Conservation (phyloP, 2,797 vertebrate genomes). For the Parambassis ranga region DNA sequence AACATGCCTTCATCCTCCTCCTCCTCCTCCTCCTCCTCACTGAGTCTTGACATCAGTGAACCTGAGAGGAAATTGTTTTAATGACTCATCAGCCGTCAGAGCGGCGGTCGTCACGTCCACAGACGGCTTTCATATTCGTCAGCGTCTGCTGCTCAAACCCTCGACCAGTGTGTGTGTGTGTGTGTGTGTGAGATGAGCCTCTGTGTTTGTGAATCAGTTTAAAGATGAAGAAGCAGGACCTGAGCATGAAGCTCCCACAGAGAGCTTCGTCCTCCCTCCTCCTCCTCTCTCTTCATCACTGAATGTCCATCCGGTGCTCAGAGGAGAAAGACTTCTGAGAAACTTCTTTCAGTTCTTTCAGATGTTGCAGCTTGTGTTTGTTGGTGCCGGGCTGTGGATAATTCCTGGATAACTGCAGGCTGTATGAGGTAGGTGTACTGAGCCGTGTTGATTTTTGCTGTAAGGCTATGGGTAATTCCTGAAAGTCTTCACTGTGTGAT, state of each 20-base stretch:
- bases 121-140: constrained; percentile 19
- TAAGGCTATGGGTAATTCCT: too few species aligned
- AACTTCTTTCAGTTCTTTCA: too few species aligned
- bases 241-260: constrained; percentile 4
- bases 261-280: background rate
- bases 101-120: constrained; percentile 7
- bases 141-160: background rate
- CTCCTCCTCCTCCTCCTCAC: background rate
- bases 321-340: too few species aligned
- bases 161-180: background rate
- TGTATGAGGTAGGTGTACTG: too few species aligned
- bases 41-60: constrained; percentile 6
- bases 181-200: too few species aligned
- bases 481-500: too few species aligned
- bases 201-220: background rate
- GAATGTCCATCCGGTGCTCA: too few species aligned
- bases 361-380: too few species aligned
- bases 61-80: constrained; percentile 28
- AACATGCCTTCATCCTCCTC: background rate
- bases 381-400: too few species aligned
- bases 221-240: background rate
- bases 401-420: too few species aligned
- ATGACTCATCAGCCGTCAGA: constrained; percentile 36
- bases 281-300: background rate
- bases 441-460: too few species aligned